Conservation (phyloP, 2,888 invertebrate genomes). For the Himalopsyche tibetana region DNA sequence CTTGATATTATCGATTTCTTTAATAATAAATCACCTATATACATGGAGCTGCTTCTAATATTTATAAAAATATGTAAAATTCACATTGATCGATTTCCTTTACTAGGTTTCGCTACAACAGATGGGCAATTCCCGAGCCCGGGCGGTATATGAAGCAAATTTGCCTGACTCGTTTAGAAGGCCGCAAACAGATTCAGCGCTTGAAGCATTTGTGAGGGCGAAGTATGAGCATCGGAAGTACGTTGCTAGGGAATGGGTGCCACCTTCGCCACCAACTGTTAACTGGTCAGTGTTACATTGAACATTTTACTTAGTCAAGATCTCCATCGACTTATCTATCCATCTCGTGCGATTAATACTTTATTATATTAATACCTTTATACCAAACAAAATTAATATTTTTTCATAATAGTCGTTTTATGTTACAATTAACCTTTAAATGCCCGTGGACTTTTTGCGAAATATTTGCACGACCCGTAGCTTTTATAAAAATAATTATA, state of each 20-base stretch:
- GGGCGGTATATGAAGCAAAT: constrained; percentile 98
- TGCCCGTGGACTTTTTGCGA: too few relatives aligned
- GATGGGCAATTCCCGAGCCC: constrained; percentile 98
- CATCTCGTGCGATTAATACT: too few relatives aligned
- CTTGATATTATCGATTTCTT: too few relatives aligned
- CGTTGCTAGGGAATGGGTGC: constrained; percentile 98
- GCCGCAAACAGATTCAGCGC: constrained; percentile 94
- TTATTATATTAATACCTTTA: too few relatives aligned
- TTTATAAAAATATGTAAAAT: too few relatives aligned
- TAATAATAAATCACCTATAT: background rate
- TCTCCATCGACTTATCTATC: too few relatives aligned
- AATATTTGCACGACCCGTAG: too few relatives aligned
- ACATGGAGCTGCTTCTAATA: background rate
- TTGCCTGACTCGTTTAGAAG: constrained; percentile 96
- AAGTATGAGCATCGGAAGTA: constrained; percentile 99
- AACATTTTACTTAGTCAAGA: too few relatives aligned
- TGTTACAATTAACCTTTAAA: too few relatives aligned
- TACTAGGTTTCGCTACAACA: constrained; percentile 87
- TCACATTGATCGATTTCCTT: background rate
- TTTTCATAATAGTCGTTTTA: too few relatives aligned
- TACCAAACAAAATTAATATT: too few relatives aligned
- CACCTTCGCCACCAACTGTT: constrained; percentile 89
- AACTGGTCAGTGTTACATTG: constrained; percentile 75
- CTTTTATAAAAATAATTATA: too few relatives aligned
- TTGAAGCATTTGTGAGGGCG: constrained; percentile 97